Percentiles rank a stretch among this genome's conserved stretches.
Evolutionary conservation across 2,113 vertebrate genomes (phyloP).

Genomic region (Brachypteracias leptosomus): DNA sequence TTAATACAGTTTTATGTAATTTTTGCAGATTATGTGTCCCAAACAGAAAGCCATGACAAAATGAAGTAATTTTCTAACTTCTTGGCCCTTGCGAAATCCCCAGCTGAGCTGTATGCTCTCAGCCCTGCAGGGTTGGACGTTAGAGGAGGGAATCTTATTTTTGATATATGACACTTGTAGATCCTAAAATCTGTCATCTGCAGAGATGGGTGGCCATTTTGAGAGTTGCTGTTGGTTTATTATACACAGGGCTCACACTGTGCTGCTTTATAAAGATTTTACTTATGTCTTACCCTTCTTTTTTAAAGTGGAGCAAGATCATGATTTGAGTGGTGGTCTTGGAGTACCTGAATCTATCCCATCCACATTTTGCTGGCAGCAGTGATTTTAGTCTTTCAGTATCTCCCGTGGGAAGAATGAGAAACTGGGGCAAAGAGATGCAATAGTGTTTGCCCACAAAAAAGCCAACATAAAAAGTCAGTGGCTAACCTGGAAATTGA

Average conservation of each 20-base stretch:
- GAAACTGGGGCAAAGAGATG: not conserved
- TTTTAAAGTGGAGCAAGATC: not conserved
- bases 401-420: not conserved
- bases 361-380: not conserved
- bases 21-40: conserved; percentile 1
- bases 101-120: not conserved
- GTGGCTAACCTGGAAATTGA: not conserved
- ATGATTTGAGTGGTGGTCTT: not conserved
- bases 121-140: not conserved
- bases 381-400: not conserved
- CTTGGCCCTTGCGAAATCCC: not conserved
- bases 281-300: not conserved
- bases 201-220: not conserved
- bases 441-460: not conserved
- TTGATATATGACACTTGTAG: not conserved
- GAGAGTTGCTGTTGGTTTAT: not conserved
- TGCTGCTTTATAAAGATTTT: not conserved
- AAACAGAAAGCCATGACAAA: not conserved
- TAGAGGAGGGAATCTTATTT: not conserved
- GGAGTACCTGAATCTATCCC: not conserved
- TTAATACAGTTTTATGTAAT: conserved; percentile 26
- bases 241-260: not conserved
- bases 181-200: not conserved
- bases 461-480: not conserved
- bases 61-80: not conserved